Evolutionary conservation across 2,888 invertebrate genomes (phyloP), one percentile per base, ranked within the genome.

Genomic region (Philaethria dido): DNA sequence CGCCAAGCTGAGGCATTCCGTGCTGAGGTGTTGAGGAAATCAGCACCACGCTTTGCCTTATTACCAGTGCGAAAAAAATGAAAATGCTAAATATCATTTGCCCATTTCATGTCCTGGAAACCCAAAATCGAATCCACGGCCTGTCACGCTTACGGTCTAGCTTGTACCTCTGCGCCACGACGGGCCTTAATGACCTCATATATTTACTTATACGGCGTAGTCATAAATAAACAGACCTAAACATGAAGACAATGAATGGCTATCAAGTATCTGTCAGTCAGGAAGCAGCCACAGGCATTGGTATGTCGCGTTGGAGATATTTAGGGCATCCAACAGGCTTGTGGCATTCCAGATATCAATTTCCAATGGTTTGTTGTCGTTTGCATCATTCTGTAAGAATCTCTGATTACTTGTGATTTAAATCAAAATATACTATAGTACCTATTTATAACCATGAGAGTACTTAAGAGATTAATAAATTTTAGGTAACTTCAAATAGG

Each of bases 301-400:
- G 70, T 52, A 70, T 70, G 64, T 60, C 63, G 52, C 62, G 62
- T 66, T 63, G 68, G 47, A 70, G 65, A 66, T 69, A 70, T 70
- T 70, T 66, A 69, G 70, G 57, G 57, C 63, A 69, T 69, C 61
- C 57, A 50, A 57, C 60, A 52, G 66, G 62, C 64, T 62, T 48
- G 29, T 29, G 47, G 60, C 60, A 60, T 60, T 47, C 60, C 60
- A n/a, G 45, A 60, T 60, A 60, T 60, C 69, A 72, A n/a, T n/a
- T 72, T 69, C 72, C 72, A 39, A 48, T 50, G 66, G 65, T 61
- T 64, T 63, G 65, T 60, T 62, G 55, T 64, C 63, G 64, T 68
- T 61, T n/a, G n/a, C 52, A 47, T 60, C 59, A 44, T 64, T 42
- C 59, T 39, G 14, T 36, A 64, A 48, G 29, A n/a, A n/a, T n/a